These are phyloP conservation scores for Steinernema hermaphroditum DNA, from an alignment of 2,888 invertebrate genomes.

Conservation along the genomic window DNA sequence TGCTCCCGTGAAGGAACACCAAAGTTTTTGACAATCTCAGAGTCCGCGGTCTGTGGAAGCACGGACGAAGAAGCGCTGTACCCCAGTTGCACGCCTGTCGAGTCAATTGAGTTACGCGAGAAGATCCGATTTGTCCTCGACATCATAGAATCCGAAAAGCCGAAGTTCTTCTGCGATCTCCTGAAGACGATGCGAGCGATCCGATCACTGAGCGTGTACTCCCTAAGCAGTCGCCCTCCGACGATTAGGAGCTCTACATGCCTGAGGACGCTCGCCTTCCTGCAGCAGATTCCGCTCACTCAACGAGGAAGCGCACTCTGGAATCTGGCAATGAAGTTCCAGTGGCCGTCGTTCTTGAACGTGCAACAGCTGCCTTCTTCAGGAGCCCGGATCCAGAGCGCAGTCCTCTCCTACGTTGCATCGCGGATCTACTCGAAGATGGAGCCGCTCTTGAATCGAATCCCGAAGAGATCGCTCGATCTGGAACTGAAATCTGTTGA, in stretches of 20 bases:
- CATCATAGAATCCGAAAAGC: not conserved
- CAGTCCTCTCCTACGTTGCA: not conserved
- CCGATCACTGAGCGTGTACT: not conserved
- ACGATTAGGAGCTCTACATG: not conserved
- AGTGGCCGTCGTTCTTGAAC: not conserved
- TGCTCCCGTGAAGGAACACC: not conserved
- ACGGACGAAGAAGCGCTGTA: not conserved
- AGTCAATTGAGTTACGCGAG: not conserved
- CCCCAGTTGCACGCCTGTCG: not conserved
- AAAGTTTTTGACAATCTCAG: slow-evolving; percentile 5
- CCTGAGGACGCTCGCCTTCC: not conserved
- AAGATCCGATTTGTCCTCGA: not conserved
- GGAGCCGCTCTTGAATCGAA: not conserved
- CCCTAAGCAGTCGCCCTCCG: not conserved
- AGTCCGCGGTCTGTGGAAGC: not conserved
- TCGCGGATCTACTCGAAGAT: not conserved
- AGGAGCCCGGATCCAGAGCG: not conserved
- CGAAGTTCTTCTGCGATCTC: not conserved
- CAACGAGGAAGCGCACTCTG: not conserved
- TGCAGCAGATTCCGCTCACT: not conserved
- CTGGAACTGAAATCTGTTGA: slow-evolving; percentile 17
- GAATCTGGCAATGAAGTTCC: not conserved
- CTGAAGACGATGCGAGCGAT: not conserved
- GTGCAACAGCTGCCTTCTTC: not conserved
- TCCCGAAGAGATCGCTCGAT: not conserved